Base-by-base conservation (phyloP, 2,888 invertebrate genomes). In the Andrena marginata region DNA sequence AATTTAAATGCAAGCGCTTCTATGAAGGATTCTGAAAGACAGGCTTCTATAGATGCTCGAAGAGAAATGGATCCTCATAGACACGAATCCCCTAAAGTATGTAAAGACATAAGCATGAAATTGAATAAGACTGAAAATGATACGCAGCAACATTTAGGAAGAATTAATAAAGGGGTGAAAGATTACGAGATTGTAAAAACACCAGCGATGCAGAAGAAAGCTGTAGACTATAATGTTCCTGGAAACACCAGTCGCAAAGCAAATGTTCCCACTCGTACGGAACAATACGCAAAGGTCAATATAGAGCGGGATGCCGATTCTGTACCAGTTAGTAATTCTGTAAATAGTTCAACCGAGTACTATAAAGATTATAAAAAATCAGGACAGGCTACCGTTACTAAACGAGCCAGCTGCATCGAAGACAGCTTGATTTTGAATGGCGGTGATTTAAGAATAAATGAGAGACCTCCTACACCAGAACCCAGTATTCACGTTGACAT, bases 401-500 rank as follows among this genome's bases (percentile, higher is more conserved):
- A 71, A 73, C 29, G 56, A 26, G 63, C 20, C 10, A 82, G 80
- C n/a, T 67, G 73, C 2, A 31, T 81, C 2, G 85, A 83, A 42
- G 88, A 89, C 13, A 89, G 89, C 71, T 35, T 86, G 77, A 86
- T 87, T 77, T 83, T 91, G 59, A 88, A 87, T 5, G 85, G 88
- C 48, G 90, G 90, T 35, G 92, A 93, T 60, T 85, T 93, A 48
- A 87, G 87, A 69, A 85, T 93, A 56, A 82, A 81, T 29, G 91
- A 92, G 56, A 87, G 94, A 86, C 88, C 90, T 48, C 94, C 94
- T 1, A 95, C 94, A 90, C 95, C 95, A 1, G 94, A 94, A 77
- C 94, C 95, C 13, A 95, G 95, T 82, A 94, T 95, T 85, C 95
- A 95, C 74, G 94, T 95, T 49, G 94, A 95, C 80, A 95, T 95